Percentiles rank a stretch among this genome's conserved stretches.
phyloP scores from a whole-genome alignment of 2,888 invertebrate species.

The Pristionchus japonicus region DNA sequence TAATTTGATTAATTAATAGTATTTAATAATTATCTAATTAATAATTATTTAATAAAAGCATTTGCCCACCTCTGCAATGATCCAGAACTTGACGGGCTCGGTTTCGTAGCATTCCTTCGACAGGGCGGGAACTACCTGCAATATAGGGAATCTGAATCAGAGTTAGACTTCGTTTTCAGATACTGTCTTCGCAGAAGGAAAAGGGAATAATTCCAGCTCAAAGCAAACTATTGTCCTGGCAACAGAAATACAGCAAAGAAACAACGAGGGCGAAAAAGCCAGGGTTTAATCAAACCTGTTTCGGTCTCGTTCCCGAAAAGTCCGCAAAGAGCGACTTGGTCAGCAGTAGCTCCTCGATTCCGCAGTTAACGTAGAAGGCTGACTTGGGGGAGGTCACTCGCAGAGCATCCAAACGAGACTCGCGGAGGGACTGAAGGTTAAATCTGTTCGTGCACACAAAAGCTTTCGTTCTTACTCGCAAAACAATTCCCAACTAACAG shows the following conservation, averaged over 20 bases:
- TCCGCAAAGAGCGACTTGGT: constrained; percentile 29
- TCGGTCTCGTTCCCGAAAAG: neutral
- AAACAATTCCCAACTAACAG: too few relatives aligned
- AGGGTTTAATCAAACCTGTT: neutral
- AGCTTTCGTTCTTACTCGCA: too few relatives aligned
- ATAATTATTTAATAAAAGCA: neutral
- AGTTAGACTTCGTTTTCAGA: too few relatives aligned
- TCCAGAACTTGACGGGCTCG: constrained; percentile 40
- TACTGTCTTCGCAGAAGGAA: too few relatives aligned
- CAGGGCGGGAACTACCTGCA: neutral
- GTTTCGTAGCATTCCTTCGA: neutral
- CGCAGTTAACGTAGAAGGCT: constrained; percentile 11
- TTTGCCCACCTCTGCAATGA: constrained; percentile 32
- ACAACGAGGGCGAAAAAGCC: too few relatives aligned
- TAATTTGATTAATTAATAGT: neutral
- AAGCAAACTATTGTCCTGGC: too few relatives aligned
- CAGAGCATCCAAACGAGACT: constrained; percentile 31
- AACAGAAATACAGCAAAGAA: too few relatives aligned
- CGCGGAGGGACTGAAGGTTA: constrained; percentile 39
- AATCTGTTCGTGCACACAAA: too few relatives aligned
- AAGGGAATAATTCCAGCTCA: too few relatives aligned
- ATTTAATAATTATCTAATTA: neutral
- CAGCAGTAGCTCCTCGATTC: neutral
- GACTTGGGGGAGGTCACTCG: neutral
- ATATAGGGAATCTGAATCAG: too few relatives aligned